Evolutionary conservation across 2,888 invertebrate genomes (phyloP).

Genomic region (Caenorhabditis angaria): DNA sequence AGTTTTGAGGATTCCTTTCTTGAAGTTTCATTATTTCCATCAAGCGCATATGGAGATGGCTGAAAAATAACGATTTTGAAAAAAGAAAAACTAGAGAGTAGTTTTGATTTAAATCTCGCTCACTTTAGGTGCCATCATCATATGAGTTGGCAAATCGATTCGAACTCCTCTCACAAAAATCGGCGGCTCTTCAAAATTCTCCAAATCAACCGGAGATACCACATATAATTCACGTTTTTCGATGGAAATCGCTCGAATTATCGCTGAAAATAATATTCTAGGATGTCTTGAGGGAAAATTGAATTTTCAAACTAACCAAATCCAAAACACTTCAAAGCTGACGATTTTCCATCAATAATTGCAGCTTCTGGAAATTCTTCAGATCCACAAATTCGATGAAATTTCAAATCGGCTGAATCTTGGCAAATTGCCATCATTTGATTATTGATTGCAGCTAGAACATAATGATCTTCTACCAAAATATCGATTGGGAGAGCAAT

Average conservation of each 20-base stretch:
- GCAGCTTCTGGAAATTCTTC: constrained; percentile 6
- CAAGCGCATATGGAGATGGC: constrained; percentile 30
- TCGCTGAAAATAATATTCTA: constrained; percentile 6
- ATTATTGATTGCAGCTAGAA: constrained; percentile 42
- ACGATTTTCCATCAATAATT: constrained; percentile 9
- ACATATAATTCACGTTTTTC: constrained; percentile 23
- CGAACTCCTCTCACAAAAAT: constrained; percentile 34
- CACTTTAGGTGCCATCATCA: constrained; percentile 29
- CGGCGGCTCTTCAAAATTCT: constrained; percentile 22
- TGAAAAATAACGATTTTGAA: constrained; percentile 7
- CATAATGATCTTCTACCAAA: constrained; percentile 25
- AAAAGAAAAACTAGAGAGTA: too few species aligned
- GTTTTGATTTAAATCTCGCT: background rate
- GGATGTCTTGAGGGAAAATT: too few species aligned
- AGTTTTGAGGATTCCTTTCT: background rate
- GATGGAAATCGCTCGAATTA: background rate
- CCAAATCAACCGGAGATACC: constrained; percentile 29
- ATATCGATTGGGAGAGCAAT: constrained; percentile 27
- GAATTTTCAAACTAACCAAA: constrained; percentile 28
- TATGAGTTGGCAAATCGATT: constrained; percentile 23
- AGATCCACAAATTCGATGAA: background rate
- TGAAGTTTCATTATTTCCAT: background rate
- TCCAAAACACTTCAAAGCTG: constrained; percentile 33
- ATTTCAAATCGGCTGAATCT: constrained; percentile 11
- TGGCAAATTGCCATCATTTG: constrained; percentile 34